A percentile compares a stretch with the other conserved stretches of the same genome.
Evolutionary conservation across 2,113 vertebrate species (phyloP).

Genomic region (Pandion haliaetus): DNA sequence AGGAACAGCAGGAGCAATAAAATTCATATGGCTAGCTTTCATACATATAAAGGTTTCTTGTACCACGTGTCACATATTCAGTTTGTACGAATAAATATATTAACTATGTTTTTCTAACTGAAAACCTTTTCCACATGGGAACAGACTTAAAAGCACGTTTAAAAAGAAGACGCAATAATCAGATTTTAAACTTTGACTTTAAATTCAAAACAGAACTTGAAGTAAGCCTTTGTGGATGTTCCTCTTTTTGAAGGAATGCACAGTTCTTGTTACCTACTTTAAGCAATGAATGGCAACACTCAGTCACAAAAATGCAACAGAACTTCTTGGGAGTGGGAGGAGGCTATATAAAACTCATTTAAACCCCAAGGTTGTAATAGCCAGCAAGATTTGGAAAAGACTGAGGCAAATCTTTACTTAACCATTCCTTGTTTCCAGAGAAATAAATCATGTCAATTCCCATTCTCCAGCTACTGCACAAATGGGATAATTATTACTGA

Average conservation of each 20-base stretch:
- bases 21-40: slow-evolving; percentile 28
- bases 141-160: slow-evolving; percentile 19
- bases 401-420: not conserved
- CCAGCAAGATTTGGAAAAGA: slow-evolving; percentile 25
- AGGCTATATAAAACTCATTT: slow-evolving; percentile 42
- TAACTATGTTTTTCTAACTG: slow-evolving; percentile 42
- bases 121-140: slow-evolving; percentile 40
- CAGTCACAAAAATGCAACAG: slow-evolving; percentile 59
- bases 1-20: slow-evolving; percentile 20
- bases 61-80: slow-evolving; percentile 25
- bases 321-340: slow-evolving; percentile 42
- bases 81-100: slow-evolving; percentile 26
- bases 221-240: slow-evolving; percentile 61
- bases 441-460: not conserved
- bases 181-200: slow-evolving; percentile 65
- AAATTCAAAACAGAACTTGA: slow-evolving; percentile 72
- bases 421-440: not conserved
- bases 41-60: not conserved
- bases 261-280: slow-evolving; percentile 65
- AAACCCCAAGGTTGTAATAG: not conserved
- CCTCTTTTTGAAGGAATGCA: slow-evolving; percentile 48
- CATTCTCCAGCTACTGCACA: not conserved
- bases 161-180: slow-evolving; percentile 55
- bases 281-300: slow-evolving; percentile 58
- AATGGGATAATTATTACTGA: not conserved